phyloP scores from a whole-genome alignment of 1,140 invertebrate genomes.

The Lepidurus couesii region DNA sequence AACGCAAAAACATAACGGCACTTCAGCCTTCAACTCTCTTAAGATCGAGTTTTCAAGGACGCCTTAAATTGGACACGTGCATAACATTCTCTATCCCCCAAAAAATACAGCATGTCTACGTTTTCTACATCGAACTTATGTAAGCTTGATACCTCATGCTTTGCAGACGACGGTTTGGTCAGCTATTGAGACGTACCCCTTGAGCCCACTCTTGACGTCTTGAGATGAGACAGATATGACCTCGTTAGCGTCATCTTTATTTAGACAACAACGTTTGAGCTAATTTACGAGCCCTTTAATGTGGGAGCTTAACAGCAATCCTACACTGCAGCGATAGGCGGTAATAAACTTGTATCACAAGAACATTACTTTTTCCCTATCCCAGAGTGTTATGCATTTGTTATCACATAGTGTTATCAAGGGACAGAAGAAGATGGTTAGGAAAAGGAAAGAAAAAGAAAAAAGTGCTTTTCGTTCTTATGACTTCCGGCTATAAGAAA shows the following conservation, averaged over 20 bases:
- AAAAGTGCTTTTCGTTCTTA: background rate
- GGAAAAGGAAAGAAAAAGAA: background rate
- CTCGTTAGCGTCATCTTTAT: conserved; percentile 2
- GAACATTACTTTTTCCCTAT: background rate
- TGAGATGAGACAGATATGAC: conserved; percentile 3
- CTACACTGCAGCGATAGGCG: background rate
- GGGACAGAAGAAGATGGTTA: background rate
- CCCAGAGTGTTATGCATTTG: background rate
- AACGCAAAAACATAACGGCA: background rate
- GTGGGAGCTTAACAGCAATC: background rate
- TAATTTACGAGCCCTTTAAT: background rate
- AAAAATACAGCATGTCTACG: background rate
- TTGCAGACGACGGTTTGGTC: background rate
- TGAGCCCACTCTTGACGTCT: background rate
- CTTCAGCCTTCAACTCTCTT: background rate
- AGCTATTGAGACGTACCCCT: conserved; percentile 1
- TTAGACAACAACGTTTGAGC: background rate
- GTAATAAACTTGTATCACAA: background rate
- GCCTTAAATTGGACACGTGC: background rate
- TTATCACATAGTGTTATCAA: background rate
- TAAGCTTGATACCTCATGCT: background rate
- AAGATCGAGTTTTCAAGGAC: background rate
- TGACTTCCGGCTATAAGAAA: background rate
- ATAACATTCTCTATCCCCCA: background rate
- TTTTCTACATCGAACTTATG: conserved; percentile 1